A percentile compares a stretch with the other conserved stretches of the same genome.
phyloP scores from a whole-genome alignment of 2,113 vertebrate genomes.

The Hemibagrus wyckioides region DNA sequence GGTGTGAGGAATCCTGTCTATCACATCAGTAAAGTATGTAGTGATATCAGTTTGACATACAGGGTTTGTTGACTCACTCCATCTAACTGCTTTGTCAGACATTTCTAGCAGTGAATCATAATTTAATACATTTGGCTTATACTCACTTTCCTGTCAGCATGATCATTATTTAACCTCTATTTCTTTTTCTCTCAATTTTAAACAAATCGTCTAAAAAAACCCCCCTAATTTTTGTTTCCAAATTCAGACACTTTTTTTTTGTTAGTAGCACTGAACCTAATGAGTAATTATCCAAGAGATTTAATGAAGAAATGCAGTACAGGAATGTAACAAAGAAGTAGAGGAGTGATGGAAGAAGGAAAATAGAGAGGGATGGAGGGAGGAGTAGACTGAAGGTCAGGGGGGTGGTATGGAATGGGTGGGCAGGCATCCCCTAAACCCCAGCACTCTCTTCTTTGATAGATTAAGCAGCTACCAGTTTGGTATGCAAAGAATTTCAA shows the following conservation, averaged over 20 bases:
- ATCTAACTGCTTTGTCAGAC: not conserved
- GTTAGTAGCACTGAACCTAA: slow-evolving; percentile 28
- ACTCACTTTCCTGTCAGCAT: not conserved
- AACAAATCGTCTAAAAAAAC: slow-evolving; percentile 68
- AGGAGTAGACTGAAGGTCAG: slow-evolving; percentile 45
- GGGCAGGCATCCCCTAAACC: slow-evolving; percentile 54
- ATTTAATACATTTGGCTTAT: not conserved
- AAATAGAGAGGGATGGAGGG: slow-evolving; percentile 29
- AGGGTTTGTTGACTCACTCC: not conserved
- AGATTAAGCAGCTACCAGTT: slow-evolving; percentile 74
- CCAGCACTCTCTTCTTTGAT: slow-evolving; percentile 54
- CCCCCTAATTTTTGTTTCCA: too few relatives aligned
- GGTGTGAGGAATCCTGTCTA: not conserved
- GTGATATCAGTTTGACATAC: slow-evolving; percentile 13
- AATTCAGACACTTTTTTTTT: slow-evolving; percentile 55
- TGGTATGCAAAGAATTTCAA: slow-evolving; percentile 84
- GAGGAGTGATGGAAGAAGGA: slow-evolving; percentile 12
- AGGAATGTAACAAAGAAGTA: not conserved
- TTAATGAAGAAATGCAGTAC: not conserved
- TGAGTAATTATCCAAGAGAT: not conserved
- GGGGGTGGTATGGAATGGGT: slow-evolving; percentile 56
- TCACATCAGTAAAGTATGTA: slow-evolving; percentile 28
- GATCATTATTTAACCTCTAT: not conserved
- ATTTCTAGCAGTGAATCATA: not conserved
- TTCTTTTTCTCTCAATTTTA: slow-evolving; percentile 55